Evolutionary conservation across 2,888 invertebrate genomes (phyloP), one percentile per base, ranked within the genome.

Genomic region (Ochlodes sylvanus): DNA sequence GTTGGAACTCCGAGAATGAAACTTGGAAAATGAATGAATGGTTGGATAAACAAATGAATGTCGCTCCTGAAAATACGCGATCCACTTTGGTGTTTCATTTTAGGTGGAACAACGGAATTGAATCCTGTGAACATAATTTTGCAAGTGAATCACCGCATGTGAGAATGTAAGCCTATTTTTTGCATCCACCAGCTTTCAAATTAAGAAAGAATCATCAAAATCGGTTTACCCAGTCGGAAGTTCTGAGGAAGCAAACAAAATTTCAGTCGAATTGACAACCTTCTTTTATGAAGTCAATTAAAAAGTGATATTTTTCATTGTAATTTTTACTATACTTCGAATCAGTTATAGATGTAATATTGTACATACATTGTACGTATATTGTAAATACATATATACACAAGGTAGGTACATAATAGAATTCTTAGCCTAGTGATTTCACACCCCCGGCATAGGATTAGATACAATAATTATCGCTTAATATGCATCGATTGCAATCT

Each of bases 11-110:
- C 12, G n/a, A 50, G 50, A 19, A 19, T 19, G 47, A 47, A 47
- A 9, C 12, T 19, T 5, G 12, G 50, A 27, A n/a, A 50, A 50
- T 50, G 50, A 50, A 17, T 47, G 15, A 47, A 17, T 47, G 47
- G 7, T 10, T 50, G 50, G 12, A 50, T 50, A 50, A 50, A 50
- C 19, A 50, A 19, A 50, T 50, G 17, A 50, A 50, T 50, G 50
- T 50, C 50, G 17, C 10, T 50, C 10, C 19, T 50, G 9, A 50
- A 19, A 50, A 44, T 15, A 12, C 27, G 27, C 38, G 9, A 9
- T 38, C 38, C 9, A 38, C 38, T 38, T 38, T 38, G 38, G 38
- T 38, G 15, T 47, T 47, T 47, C n/a, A 1, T 17, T 47, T 17
- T 12, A 38, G 42, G 6, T 9, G 47, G 15, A 47, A 47, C 17